Conservation (phyloP, 2,888 invertebrate genomes). For the Drosophila mettleri region DNA sequence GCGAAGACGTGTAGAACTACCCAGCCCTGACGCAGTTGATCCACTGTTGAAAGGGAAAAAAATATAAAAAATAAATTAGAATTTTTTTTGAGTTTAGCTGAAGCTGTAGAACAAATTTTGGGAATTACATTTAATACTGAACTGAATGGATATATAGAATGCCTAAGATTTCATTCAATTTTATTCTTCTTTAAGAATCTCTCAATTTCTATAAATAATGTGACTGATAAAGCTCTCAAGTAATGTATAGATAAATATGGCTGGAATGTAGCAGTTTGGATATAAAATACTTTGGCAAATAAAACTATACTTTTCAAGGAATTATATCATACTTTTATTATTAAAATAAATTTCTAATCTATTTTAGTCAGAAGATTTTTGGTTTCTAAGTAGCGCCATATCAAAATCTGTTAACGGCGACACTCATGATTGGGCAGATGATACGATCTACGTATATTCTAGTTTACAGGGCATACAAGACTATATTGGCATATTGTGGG, state of each 20-base stretch:
- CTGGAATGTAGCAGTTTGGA: neutral
- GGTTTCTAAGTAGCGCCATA: neutral
- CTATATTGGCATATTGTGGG: conserved; percentile 3
- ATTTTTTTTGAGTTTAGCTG: neutral
- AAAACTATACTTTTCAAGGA: no score
- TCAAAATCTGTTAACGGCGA: neutral
- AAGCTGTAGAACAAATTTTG: neutral
- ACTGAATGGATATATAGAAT: neutral
- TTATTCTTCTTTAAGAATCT: no score
- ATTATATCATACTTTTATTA: neutral
- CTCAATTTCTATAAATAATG: no score
- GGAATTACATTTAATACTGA: no score
- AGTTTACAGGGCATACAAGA: neutral
- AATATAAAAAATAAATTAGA: neutral
- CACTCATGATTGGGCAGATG: neutral
- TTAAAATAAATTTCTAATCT: neutral
- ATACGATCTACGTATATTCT: neutral
- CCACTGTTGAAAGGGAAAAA: conserved; percentile 76
- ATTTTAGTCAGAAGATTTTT: neutral
- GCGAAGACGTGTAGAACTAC: conserved; percentile 91
- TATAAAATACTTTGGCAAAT: neutral
- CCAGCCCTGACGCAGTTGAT: conserved; percentile 90
- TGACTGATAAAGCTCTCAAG: neutral
- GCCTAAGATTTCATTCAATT: neutral
- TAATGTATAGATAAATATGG: neutral